Evolutionary conservation across 2,113 vertebrate genomes (phyloP).

Genomic region (Noctilio leporinus): DNA sequence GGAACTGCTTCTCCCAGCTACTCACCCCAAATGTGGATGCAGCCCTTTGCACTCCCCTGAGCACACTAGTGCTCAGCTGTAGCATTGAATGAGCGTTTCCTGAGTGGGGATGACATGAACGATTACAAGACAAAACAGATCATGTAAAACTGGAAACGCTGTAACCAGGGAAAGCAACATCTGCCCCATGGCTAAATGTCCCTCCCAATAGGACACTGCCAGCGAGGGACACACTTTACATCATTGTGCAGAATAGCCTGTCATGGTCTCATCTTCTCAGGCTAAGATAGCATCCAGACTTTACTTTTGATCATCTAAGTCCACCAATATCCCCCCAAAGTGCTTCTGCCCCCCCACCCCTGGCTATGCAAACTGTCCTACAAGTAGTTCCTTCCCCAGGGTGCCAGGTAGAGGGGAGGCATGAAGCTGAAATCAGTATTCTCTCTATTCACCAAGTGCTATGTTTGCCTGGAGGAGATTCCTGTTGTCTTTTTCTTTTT

Average conservation of each 20-base stretch:
- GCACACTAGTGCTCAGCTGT: neutral
- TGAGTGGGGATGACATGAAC: neutral
- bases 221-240: neutral
- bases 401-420: neutral
- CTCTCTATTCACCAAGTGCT: neutral
- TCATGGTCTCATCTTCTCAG: neutral
- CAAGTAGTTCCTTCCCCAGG: neutral
- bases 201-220: neutral
- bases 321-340: too few species aligned
- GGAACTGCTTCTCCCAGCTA: neutral
- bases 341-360: neutral
- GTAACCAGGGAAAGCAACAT: neutral
- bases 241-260: neutral
- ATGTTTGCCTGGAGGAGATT: neutral
- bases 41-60: neutral
- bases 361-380: neutral
- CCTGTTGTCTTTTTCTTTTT: neutral
- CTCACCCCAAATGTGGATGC: neutral
- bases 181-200: neutral
- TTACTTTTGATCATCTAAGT: neutral
- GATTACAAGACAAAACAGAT: neutral
- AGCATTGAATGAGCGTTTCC: neutral
- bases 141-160: neutral
- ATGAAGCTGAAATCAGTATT: neutral
- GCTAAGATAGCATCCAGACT: neutral